phyloP scores from a whole-genome alignment of 1,140 invertebrate genomes.

The Drosophila repletoides region DNA sequence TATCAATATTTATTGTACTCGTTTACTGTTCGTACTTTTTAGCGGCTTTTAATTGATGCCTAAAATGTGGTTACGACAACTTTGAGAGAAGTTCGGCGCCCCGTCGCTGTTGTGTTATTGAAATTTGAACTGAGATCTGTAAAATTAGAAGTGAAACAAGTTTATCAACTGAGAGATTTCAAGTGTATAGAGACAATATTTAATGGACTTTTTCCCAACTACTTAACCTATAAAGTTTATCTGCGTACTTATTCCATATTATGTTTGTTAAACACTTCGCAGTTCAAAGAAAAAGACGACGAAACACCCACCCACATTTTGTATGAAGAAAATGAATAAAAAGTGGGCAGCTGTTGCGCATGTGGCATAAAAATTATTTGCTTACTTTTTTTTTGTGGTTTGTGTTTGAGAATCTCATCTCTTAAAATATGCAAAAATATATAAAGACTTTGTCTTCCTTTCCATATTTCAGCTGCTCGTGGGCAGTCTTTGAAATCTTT shows the following conservation, averaged over 20 bases:
- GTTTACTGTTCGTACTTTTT: conserved; percentile 25
- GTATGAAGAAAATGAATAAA: not conserved
- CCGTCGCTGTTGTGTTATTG: conserved; percentile 18
- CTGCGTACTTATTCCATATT: too few species aligned
- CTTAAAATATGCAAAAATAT: not conserved
- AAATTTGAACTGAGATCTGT: conserved; percentile 55
- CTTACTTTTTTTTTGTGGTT: conserved; percentile 25
- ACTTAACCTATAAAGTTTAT: conserved; percentile 54
- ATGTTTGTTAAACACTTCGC: not conserved
- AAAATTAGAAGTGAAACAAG: conserved; percentile 56
- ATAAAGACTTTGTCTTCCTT: conserved; percentile 1
- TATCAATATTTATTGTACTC: conserved; percentile 47
- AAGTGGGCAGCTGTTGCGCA: conserved; percentile 40
- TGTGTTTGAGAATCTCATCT: conserved; percentile 6
- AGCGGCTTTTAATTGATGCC: conserved; percentile 68
- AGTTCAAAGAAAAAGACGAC: conserved; percentile 29
- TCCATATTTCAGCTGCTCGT: conserved; percentile 2
- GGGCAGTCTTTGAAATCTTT: conserved; percentile 33
- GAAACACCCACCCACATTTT: conserved; percentile 36
- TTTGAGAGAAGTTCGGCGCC: conserved; percentile 51
- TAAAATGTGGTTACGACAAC: conserved; percentile 61
- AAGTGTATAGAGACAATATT: conserved; percentile 32
- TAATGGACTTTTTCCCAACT: not conserved
- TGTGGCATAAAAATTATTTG: conserved; percentile 41
- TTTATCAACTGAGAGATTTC: conserved; percentile 31